These are phyloP conservation scores for Dasyornis broadbenti DNA, from an alignment of 2,113 vertebrate genomes.

Conservation along the genomic window DNA sequence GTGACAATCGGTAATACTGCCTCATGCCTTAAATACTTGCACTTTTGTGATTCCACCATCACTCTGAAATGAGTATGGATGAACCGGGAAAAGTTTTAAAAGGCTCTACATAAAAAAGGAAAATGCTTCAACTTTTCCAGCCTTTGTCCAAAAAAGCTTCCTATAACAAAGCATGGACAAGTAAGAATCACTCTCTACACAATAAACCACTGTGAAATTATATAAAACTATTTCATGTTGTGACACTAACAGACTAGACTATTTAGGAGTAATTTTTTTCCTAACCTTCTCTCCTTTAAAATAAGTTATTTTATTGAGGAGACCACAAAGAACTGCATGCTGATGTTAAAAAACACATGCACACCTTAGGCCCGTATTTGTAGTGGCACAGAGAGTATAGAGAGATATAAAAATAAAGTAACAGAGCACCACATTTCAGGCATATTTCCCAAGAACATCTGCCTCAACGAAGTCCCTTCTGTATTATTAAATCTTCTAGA, in stretches of 20 bases:
- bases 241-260: neutral
- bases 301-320: neutral
- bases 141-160: neutral
- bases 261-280: neutral
- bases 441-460: neutral
- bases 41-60: neutral
- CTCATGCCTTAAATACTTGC: neutral
- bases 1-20: neutral
- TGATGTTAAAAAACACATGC: neutral
- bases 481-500: neutral
- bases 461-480: neutral
- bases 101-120: neutral
- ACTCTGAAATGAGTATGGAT: neutral
- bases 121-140: neutral
- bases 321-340: neutral
- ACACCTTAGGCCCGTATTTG: neutral
- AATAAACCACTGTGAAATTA: neutral
- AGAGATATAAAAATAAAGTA: accelerated
- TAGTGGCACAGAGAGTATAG: neutral
- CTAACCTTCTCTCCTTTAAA: neutral
- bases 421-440: neutral
- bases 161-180: neutral
- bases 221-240: neutral
- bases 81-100: neutral
- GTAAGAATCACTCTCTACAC: neutral